Evolutionary conservation across 2,797 vertebrate genomes (phyloP), one percentile per base, ranked within the genome.

Genomic region (Scarus forsteni): DNA sequence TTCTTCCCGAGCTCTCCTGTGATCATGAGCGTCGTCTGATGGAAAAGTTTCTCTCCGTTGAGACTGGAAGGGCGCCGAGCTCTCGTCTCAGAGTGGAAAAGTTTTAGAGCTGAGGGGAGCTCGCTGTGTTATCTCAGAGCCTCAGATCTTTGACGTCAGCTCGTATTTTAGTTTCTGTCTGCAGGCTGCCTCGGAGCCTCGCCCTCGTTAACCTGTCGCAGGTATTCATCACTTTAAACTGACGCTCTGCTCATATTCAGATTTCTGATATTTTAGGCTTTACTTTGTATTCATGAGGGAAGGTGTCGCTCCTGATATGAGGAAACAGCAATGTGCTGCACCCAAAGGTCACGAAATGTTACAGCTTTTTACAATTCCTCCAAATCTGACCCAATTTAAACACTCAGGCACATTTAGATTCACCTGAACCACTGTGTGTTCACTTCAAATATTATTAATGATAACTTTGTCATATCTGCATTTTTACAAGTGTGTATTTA

Each of bases 91-190:
- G 67, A 75, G 77, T 56, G 52, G 60, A 66, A 88, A 87, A 76
- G 66, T 91, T 88, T 81, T 52, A 16, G 18, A 62, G 70, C 46
- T 34, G 65, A 35, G 38, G 68, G n/a, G n/a, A n/a, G n/a, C n/a
- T n/a, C n/a, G n/a, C n/a, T n/a, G n/a, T n/a, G n/a, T n/a, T n/a
- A n/a, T 7, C 49, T 27, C 16, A 39, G 1, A 71, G 74, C 60
- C 79, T 88, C 64, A 83, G 80, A 90, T 89, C 75, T 90, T 79
- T 73, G 74, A 81, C 74, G 78, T 81, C 80, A 75, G 69, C 10
- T 15, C 27, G 13, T 75, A 9, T 43, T 79, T 43, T 43, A 70
- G 64, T 59, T 44, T 71, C 5, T 73, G 70, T 84, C 85, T 87
- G 38, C 40, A 50, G 82, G 85, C 84, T 81, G 73, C 64, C 74